Base-by-base conservation (phyloP, 2,888 invertebrate genomes). In the Nasonovia ribisnigri region DNA sequence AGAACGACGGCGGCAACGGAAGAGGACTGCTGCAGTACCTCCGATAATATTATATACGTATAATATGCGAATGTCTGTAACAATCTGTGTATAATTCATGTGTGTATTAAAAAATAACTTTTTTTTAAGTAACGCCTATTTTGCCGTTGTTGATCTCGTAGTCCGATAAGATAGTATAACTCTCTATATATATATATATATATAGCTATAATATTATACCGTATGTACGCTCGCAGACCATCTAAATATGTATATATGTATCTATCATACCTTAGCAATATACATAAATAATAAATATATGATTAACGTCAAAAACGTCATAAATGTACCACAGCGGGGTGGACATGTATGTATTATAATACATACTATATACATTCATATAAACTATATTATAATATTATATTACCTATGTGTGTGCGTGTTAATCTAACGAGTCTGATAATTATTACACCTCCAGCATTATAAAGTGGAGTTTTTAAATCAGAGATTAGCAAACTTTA, bases 121-220 rank as follows among this genome's bases (percentile, higher is more conserved):
- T 88, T 88, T 88, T 88, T 89, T 60, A 43, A 60, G 57, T 60
- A 16, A 89, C 88, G 88, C 88, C 88, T 89, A 89, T 57, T 57
- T 57, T 42, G 43, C 88, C 88, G 88, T 57, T 43, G 88, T 89
- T 13, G 88, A 89, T 89, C 88, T 57, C 42, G 43, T 29, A 42
- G 43, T 29, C 88, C 26, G 88, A 89, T 89, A 89, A 89, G 57
- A 57, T 43, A 2, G 29, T 43, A 60, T n/a, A 51, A 87, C 36
- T 67, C 16, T 67, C n/a, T n/a, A n/a, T n/a, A n/a, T n/a, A n/a
- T n/a, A n/a, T n/a, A n/a, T n/a, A n/a, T n/a, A 67, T 84, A 84
- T 54, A 54, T 24, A 24, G 51, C 51, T 51, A 51, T 11, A 16
- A 3, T 43, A 43, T 20, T 42, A 42, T 84, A 57, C 26, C 26